These are phyloP conservation scores for Drosophila affinis DNA, from an alignment of 2,888 invertebrate species.

Conservation along the genomic window DNA sequence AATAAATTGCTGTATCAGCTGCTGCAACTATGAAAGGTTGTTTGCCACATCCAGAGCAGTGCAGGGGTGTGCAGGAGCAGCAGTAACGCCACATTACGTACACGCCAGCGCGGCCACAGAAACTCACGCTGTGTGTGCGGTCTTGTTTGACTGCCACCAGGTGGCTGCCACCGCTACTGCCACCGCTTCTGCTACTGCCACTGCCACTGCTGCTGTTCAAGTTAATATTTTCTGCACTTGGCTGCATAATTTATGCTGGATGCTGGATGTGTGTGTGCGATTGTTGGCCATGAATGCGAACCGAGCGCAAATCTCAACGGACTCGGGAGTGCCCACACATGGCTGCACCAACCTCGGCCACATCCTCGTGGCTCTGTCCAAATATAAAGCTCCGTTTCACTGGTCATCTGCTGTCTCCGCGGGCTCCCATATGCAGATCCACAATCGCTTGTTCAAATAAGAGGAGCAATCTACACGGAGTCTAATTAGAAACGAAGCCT, in stretches of 20 bases:
- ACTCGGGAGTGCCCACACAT: constrained; percentile 8
- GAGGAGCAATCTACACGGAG: constrained; percentile 36
- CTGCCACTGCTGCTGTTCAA: constrained; percentile 46
- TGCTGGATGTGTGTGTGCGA: constrained; percentile 41
- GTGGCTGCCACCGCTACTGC: constrained; percentile 33
- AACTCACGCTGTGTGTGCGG: constrained; percentile 55
- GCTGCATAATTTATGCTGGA: constrained; percentile 76
- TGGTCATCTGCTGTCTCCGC: constrained; percentile 35
- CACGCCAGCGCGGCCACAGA: constrained; percentile 41
- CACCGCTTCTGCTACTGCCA: constrained; percentile 26
- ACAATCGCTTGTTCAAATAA: constrained; percentile 24
- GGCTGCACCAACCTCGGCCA: constrained; percentile 3
- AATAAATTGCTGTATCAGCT: constrained; percentile 77
- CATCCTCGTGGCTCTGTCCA: not conserved
- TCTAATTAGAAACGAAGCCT: constrained; percentile 42
- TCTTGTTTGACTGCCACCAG: constrained; percentile 73
- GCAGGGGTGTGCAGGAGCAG: not conserved
- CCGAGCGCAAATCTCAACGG: constrained; percentile 6
- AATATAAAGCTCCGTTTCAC: constrained; percentile 21
- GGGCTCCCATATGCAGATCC: constrained; percentile 23
- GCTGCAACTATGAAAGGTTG: constrained; percentile 50
- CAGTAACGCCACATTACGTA: constrained; percentile 34
- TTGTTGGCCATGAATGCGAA: constrained; percentile 50
- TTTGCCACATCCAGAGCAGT: constrained; percentile 8
- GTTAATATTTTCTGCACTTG: constrained; percentile 75